These are phyloP conservation scores for Anguilla pacifica DNA, from an alignment of 2,797 vertebrate genomes.

Conservation along the genomic window DNA sequence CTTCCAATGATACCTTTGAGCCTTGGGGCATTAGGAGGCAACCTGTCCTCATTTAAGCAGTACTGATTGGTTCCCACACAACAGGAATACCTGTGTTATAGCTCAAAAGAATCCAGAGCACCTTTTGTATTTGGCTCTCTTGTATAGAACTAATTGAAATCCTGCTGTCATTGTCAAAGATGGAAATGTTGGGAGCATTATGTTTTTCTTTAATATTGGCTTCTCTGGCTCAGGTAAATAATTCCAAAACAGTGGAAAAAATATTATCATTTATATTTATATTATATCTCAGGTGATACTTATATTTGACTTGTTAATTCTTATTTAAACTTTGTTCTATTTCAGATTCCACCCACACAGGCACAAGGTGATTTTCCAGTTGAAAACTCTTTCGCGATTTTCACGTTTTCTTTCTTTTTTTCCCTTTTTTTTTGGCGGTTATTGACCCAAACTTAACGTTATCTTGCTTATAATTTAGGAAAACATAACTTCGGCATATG, in stretches of 20 bases:
- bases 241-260: neutral
- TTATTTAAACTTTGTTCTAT: conserved; percentile 42
- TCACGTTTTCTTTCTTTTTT: neutral
- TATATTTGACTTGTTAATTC: conserved; percentile 14
- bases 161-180: conserved; percentile 65
- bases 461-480: neutral
- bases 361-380: conserved; percentile 63
- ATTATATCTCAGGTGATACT: neutral
- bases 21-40: conserved; percentile 58
- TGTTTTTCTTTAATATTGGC: conserved; percentile 65
- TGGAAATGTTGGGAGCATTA: conserved; percentile 69
- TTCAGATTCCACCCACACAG: conserved; percentile 62
- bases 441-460: neutral
- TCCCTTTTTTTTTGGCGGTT: neutral
- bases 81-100: conserved; percentile 49
- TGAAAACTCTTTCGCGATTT: neutral
- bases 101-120: conserved; percentile 71
- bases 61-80: conserved; percentile 71
- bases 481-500: neutral
- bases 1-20: conserved; percentile 52
- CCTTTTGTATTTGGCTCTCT: conserved; percentile 67
- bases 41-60: conserved; percentile 55
- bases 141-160: conserved; percentile 69
- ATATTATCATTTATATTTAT: conserved; percentile 17
- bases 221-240: conserved; percentile 71